Evolutionary conservation across 1,140 invertebrate species (phyloP).

Genomic region (Pygmarrhopalites habei): DNA sequence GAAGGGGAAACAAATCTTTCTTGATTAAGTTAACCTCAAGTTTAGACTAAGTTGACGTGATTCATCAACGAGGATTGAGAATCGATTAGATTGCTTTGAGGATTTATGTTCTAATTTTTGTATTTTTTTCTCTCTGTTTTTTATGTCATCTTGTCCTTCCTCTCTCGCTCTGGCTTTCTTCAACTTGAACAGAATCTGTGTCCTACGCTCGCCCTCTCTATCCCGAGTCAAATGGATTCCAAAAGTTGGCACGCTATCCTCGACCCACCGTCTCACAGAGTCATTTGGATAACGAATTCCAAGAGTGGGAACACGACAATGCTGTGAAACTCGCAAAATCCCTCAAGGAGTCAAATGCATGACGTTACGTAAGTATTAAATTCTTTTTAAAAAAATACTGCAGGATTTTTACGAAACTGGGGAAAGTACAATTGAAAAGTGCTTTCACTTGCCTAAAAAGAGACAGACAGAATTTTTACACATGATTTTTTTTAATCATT

Average conservation of each 20-base stretch:
- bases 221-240: conserved; percentile 32
- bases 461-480: no score
- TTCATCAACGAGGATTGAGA: background rate
- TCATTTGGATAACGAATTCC: conserved; percentile 37
- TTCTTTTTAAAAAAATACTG: no score
- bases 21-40: no score
- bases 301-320: conserved; percentile 35
- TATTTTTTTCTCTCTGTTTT: background rate
- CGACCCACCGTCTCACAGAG: conserved; percentile 32
- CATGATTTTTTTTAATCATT: no score
- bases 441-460: no score
- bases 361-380: conserved; percentile 34
- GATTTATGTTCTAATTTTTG: conserved; percentile 1
- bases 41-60: background rate
- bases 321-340: conserved; percentile 34
- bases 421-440: no score
- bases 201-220: conserved; percentile 28
- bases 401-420: no score
- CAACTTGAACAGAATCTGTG: background rate
- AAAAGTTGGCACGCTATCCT: conserved; percentile 32
- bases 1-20: background rate
- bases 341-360: conserved; percentile 39
- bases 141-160: background rate
- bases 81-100: conserved; percentile 1
- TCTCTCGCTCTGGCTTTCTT: background rate